Base-by-base conservation (phyloP, 1,140 invertebrate genomes). In the Nixonia krombeini region DNA sequence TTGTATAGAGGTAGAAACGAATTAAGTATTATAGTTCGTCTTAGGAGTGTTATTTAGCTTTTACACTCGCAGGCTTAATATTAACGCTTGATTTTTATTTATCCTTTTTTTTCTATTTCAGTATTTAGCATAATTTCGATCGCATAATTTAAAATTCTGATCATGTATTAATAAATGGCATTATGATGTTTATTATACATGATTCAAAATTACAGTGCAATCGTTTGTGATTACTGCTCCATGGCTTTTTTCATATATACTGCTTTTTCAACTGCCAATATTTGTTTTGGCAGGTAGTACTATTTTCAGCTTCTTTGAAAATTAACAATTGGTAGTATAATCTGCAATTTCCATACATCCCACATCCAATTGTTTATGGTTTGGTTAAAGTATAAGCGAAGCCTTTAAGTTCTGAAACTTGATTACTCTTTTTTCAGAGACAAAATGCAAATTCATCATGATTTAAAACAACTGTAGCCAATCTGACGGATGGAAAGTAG, bases 401-500 rank as follows among this genome's bases (percentile, higher is more conserved):
- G 35, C 23, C 17, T 49, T 25, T 28, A 25, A 21, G 42, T 44
- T 57, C 57, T 79, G 52, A 80, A 79, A 49, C 50, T 62, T 65
- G 52, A 70, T 75, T 77, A 74, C 77, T 74, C 33, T 78, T 73
- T 58, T 81, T 83, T 79, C 81, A 81, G 80, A 81, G 58, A 75
- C 28, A 70, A 42, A 65, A 23, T 79, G 76, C 57, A 75, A 79
- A 79, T 82, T 42, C 80, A 75, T 71, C 81, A 83, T 63, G 64
- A 82, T 77, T 82, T 83, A 76, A 83, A 83, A 76, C 72, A 76
- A 45, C 74, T 80, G 71, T 83, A 82, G 62, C 57, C 59, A 68
- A 73, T 72, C 73, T 74, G 21, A 23, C 71, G 52, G 29, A 51
- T 63, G 71, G 52, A 70, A 62, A 69, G 50, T 68, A 66, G 46